Evolutionary conservation across 2,888 invertebrate genomes (phyloP).

Genomic region (Agonum fuliginosum): DNA sequence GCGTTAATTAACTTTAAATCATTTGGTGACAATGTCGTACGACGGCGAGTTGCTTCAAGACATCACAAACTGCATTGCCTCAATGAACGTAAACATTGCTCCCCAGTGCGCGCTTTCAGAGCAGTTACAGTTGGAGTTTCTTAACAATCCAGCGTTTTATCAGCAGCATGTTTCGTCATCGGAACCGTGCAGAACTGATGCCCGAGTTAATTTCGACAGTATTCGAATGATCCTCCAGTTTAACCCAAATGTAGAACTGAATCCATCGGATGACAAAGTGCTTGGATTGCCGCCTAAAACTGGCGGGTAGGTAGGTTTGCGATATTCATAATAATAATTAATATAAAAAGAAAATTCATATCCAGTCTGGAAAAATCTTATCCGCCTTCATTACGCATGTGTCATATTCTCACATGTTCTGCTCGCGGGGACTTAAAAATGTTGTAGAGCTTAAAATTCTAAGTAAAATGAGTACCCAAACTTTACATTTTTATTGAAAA

Average conservation of each 20-base stretch:
- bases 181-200: slow-evolving; percentile 65
- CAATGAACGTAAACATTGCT: slow-evolving; percentile 38
- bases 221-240: slow-evolving; percentile 78
- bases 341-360: no score
- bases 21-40: slow-evolving; percentile 16
- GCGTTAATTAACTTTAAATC: slow-evolving; percentile 29
- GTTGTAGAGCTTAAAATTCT: no score
- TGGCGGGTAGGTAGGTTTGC: slow-evolving; percentile 63
- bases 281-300: slow-evolving; percentile 63
- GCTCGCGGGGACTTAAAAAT: no score
- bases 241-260: slow-evolving; percentile 77
- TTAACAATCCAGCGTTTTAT: neutral
- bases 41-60: slow-evolving; percentile 30
- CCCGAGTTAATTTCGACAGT: slow-evolving; percentile 75
- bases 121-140: neutral
- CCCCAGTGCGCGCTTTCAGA: slow-evolving; percentile 24
- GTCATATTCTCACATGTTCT: no score
- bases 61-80: slow-evolving; percentile 35
- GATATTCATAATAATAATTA: no score
- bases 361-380: no score
- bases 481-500: no score
- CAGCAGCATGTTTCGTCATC: slow-evolving; percentile 17
- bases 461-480: no score
- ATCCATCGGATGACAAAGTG: slow-evolving; percentile 61
- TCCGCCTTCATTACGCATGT: no score